Conservation (phyloP, 2,888 invertebrate species). For the Agrotis puta region DNA sequence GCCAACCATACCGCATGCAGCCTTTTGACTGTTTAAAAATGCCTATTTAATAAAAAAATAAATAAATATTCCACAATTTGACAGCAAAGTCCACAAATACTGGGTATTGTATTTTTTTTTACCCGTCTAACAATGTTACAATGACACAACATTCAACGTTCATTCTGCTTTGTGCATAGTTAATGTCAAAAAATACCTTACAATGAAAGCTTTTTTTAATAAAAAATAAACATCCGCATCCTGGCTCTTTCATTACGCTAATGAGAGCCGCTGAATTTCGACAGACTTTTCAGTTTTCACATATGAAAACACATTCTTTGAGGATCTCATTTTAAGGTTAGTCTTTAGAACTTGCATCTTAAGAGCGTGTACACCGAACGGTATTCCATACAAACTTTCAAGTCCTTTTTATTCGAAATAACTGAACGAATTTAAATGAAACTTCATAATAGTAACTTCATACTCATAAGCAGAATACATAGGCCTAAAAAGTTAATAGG, state of each 20-base stretch:
- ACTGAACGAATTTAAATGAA: too few relatives aligned
- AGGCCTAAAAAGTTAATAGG: too few relatives aligned
- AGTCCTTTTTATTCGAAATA: too few relatives aligned
- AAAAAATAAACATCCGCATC: not conserved
- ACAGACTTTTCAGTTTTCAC: slow-evolving; percentile 10
- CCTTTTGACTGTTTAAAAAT: too few relatives aligned
- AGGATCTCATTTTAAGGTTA: slow-evolving; percentile 15
- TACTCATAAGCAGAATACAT: too few relatives aligned
- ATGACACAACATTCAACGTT: not conserved
- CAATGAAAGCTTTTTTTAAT: not conserved
- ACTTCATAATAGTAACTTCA: too few relatives aligned
- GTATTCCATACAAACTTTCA: too few relatives aligned
- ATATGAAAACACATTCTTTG: slow-evolving; percentile 15
- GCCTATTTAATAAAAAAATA: too few relatives aligned
- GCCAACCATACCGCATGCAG: too few relatives aligned
- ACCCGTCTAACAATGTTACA: not conserved
- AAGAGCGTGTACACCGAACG: not conserved
- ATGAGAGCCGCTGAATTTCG: slow-evolving; percentile 36
- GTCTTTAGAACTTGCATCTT: not conserved
- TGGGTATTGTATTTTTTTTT: not conserved
- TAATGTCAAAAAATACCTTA: not conserved
- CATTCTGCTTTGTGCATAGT: not conserved
- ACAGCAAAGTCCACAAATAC: not conserved
- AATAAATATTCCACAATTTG: too few relatives aligned
- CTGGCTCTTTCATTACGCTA: slow-evolving; percentile 36